Evolutionary conservation across 2,888 invertebrate species (phyloP).

Genomic region (Tenthredo distinguenda): DNA sequence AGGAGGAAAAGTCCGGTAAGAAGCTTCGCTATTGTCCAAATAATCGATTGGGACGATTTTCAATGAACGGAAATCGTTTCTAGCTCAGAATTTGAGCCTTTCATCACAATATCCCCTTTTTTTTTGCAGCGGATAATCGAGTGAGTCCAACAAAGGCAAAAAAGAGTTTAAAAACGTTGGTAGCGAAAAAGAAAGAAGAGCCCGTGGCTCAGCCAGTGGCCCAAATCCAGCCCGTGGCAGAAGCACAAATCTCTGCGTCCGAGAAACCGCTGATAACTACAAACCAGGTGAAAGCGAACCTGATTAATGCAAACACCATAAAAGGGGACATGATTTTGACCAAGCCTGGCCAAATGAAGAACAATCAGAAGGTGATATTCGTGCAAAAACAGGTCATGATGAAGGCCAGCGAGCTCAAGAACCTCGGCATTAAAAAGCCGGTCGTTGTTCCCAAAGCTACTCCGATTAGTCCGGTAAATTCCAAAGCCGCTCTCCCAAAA

Average conservation of each 20-base stretch:
- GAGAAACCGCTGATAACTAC: slow-evolving; percentile 72
- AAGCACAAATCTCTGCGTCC: slow-evolving; percentile 52
- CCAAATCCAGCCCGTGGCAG: slow-evolving; percentile 46
- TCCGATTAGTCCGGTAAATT: slow-evolving; percentile 56
- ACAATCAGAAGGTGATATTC: slow-evolving; percentile 71
- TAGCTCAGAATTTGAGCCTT: background rate
- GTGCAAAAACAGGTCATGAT: slow-evolving; percentile 73
- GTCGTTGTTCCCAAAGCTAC: slow-evolving; percentile 67
- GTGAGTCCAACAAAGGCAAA: slow-evolving; percentile 62
- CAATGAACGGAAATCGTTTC: background rate
- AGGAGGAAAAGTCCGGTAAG: slow-evolving; percentile 69
- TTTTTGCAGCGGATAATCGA: slow-evolving; percentile 28
- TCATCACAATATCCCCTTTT: background rate
- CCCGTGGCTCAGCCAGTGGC: slow-evolving; percentile 25
- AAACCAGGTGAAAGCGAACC: slow-evolving; percentile 79
- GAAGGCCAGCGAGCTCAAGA: slow-evolving; percentile 70
- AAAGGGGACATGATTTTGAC: slow-evolving; percentile 76
- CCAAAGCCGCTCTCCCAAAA: slow-evolving; percentile 64
- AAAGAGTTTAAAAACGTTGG: slow-evolving; percentile 65
- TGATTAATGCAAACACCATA: slow-evolving; percentile 78
- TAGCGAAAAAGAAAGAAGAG: slow-evolving; percentile 69
- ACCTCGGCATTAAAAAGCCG: slow-evolving; percentile 67
- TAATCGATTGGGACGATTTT: background rate
- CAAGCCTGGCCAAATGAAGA: slow-evolving; percentile 72
- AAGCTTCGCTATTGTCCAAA: background rate